A percentile compares a stretch with the other conserved stretches of the same genome.
Conservation (phyloP, 2,888 invertebrate species). For the Calephelis perditalis region DNA sequence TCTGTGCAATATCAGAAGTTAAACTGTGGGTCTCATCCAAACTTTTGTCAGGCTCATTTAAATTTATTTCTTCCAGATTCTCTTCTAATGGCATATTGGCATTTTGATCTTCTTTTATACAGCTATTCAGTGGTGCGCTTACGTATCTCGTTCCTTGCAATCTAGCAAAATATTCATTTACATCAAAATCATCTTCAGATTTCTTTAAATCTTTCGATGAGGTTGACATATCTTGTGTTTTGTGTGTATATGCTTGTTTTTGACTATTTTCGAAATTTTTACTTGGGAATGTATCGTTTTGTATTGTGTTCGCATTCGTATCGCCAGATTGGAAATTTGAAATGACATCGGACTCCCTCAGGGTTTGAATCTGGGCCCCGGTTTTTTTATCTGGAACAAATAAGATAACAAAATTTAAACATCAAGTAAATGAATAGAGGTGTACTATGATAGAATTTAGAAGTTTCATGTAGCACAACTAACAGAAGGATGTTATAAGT, state of each 20-base stretch:
- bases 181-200: conserved; percentile 67
- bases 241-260: conserved; percentile 30
- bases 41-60: conserved; percentile 50
- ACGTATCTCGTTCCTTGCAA: conserved; percentile 66
- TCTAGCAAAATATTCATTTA: conserved; percentile 68
- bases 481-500: no score
- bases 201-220: conserved; percentile 46
- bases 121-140: conserved; percentile 58
- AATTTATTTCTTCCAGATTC: conserved; percentile 60
- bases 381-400: conserved; percentile 60
- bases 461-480: no score
- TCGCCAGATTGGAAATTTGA: conserved; percentile 49
- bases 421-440: neutral
- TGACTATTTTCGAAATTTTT: conserved; percentile 30
- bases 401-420: conserved; percentile 19
- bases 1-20: conserved; percentile 71
- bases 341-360: conserved; percentile 43
- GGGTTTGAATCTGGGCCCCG: conserved; percentile 40
- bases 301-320: conserved; percentile 39
- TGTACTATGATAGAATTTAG: no score
- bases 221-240: conserved; percentile 26
- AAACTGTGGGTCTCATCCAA: conserved; percentile 47
- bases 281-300: conserved; percentile 22
- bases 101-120: conserved; percentile 66
- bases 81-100: conserved; percentile 69